These are phyloP conservation scores for Lithobates pipiens DNA, from an alignment of 2,797 vertebrate species.

Conservation along the genomic window DNA sequence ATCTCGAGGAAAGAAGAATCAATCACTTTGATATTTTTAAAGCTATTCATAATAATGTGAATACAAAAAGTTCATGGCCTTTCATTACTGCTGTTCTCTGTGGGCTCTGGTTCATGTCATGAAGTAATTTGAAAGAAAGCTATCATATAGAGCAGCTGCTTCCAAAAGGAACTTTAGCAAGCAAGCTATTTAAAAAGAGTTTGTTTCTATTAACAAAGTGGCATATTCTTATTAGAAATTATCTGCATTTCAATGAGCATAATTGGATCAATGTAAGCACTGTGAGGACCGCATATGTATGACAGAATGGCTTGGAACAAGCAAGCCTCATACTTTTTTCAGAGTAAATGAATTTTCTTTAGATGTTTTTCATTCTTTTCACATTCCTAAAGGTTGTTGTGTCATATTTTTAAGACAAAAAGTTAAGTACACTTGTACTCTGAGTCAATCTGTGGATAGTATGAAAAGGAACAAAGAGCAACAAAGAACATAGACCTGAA, in stretches of 20 bases:
- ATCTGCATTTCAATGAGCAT: conserved; percentile 10
- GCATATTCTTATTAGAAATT: conserved; percentile 33
- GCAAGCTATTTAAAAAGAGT: conserved; percentile 30
- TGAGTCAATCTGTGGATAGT: too few relatives aligned
- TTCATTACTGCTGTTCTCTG: conserved; percentile 43
- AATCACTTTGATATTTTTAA: conserved; percentile 56
- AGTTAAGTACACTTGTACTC: too few relatives aligned
- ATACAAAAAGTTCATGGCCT: conserved; percentile 46
- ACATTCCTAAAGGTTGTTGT: too few relatives aligned
- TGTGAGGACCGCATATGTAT: too few relatives aligned
- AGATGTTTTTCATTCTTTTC: too few relatives aligned
- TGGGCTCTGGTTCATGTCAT: conserved; percentile 37
- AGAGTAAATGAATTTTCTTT: too few relatives aligned
- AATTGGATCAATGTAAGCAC: conserved; percentile 4
- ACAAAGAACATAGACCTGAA: too few relatives aligned
- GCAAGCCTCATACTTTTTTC: too few relatives aligned
- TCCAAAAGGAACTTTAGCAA: conserved; percentile 35
- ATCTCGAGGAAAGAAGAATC: conserved; percentile 35
- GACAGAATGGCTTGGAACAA: too few relatives aligned
- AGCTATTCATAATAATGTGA: conserved; percentile 49
- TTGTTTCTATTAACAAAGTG: conserved; percentile 19
- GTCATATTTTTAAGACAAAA: too few relatives aligned
- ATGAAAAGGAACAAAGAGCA: too few relatives aligned
- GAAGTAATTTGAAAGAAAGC: conserved; percentile 44
- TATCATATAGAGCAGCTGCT: conserved; percentile 26